phyloP scores from a whole-genome alignment of 2,888 invertebrate species.

The Auanema sp. region DNA sequence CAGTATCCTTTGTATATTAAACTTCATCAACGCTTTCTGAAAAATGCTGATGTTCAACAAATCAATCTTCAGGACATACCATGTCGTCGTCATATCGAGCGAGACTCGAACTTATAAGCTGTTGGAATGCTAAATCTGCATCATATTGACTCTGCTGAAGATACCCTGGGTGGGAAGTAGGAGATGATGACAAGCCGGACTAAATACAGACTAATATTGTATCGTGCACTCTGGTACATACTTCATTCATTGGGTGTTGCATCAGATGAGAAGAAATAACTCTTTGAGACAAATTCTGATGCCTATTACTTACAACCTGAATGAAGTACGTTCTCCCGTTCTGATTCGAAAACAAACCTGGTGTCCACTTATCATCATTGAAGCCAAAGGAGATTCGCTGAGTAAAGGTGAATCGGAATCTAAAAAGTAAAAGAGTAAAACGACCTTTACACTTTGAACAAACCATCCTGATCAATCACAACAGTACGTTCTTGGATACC shows the following conservation, averaged over 20 bases:
- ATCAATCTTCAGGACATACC: slow-evolving; percentile 25
- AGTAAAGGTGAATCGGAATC: slow-evolving; percentile 34
- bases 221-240: too few species aligned
- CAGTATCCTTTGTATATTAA: slow-evolving; percentile 53
- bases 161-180: slow-evolving; percentile 16
- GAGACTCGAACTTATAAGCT: slow-evolving; percentile 45
- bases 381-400: slow-evolving; percentile 24
- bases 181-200: slow-evolving; percentile 7
- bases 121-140: slow-evolving; percentile 46
- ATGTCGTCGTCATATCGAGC: slow-evolving; percentile 47
- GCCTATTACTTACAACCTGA: neutral
- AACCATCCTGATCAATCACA: slow-evolving; percentile 28
- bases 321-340: neutral
- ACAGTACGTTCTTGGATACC: slow-evolving; percentile 28
- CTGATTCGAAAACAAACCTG: slow-evolving; percentile 6
- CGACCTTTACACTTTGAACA: neutral
- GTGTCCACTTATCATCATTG: slow-evolving; percentile 26
- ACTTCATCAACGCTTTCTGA: slow-evolving; percentile 53
- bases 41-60: slow-evolving; percentile 16
- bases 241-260: slow-evolving; percentile 3
- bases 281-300: too few species aligned
- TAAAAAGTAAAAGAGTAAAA: neutral
- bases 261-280: slow-evolving; percentile 13
- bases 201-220: neutral
- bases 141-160: slow-evolving; percentile 38